These are phyloP conservation scores for Chondrosia reniformis DNA, from an alignment of 37 sponge, comb jelly and placozoan genomes.

Conservation along the genomic window DNA sequence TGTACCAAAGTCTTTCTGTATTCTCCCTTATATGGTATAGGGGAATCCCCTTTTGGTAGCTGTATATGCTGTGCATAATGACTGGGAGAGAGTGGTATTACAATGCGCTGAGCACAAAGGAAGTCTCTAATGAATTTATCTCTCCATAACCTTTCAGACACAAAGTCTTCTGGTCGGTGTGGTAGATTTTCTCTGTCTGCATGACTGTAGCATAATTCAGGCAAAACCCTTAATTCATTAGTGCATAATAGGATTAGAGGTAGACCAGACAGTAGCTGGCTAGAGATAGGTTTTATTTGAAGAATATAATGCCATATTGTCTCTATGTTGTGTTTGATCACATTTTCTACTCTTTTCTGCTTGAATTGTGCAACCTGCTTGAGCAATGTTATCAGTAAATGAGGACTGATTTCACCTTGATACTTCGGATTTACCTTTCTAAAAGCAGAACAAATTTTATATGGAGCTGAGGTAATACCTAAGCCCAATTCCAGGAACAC, in stretches of 20 bases:
- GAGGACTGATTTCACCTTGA: neutral
- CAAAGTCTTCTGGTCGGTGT: neutral
- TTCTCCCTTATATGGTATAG: neutral
- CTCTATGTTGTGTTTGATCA: too few relatives aligned
- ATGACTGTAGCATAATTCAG: too few relatives aligned
- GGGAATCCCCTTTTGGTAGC: neutral
- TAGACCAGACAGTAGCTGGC: too few relatives aligned
- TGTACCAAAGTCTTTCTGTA: neutral
- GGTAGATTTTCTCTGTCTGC: too few relatives aligned
- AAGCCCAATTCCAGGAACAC: neutral
- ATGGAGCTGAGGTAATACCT: neutral
- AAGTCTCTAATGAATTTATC: neutral
- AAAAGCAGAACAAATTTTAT: neutral
- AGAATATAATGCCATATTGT: too few relatives aligned
- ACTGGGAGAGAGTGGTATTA: neutral
- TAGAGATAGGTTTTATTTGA: too few relatives aligned
- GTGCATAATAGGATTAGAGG: too few relatives aligned
- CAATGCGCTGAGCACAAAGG: neutral
- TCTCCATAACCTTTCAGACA: neutral
- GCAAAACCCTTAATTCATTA: too few relatives aligned
- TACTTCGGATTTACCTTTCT: neutral
- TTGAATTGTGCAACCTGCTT: neutral
- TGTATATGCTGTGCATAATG: slow-evolving; percentile 14
- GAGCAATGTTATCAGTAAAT: neutral
- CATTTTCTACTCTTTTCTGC: too few relatives aligned